Base-by-base conservation (phyloP, 2,888 invertebrate genomes). In the Cerastoderma edule region DNA sequence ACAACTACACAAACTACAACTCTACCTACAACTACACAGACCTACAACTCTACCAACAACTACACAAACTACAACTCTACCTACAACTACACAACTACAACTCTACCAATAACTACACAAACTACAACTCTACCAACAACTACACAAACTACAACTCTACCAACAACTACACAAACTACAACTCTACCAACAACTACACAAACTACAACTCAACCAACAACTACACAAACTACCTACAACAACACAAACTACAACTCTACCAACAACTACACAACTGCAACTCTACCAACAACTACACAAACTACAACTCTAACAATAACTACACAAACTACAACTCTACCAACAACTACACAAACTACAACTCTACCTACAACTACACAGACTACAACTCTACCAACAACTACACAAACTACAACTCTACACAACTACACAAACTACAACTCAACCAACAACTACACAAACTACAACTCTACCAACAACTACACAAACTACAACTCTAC, bases 371-470 rank as follows among this genome's bases (percentile, higher is more conserved):
- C 35, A 1, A n/a, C 35, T 16, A n/a, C n/a, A n/a, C n/a, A n/a
- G n/a, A n/a, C n/a, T n/a, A 28, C 32, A n/a, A 60, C 60, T 5
- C 16, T 22, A 33, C 5, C 33, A n/a, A 32, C n/a, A 22, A 35
- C 32, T n/a, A 8, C 54, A 3, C n/a, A n/a, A 4, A 48, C 48
- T 8, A 48, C 48, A 48, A 48, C 48, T 48, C n/a, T 24, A n/a
- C n/a, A 48, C 48, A 8, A 48, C 48, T 16, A 35, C 35, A 33
- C 32, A 32, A 35, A 60, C 60, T 33, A 32, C 60, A 27, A 48
- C 48, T 8, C 54, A 8, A 48, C n/a, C n/a, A 48, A n/a, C 48
- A 48, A 48, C 48, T 22, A 48, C 48, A 13, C 8, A 53, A 60
- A 10, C 35, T 1, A 22, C 60, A 19, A 60, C 60, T 32, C 16